Base-by-base conservation (phyloP, 2,113 vertebrate genomes). In the Rhynchopsitta pachyrhyncha region DNA sequence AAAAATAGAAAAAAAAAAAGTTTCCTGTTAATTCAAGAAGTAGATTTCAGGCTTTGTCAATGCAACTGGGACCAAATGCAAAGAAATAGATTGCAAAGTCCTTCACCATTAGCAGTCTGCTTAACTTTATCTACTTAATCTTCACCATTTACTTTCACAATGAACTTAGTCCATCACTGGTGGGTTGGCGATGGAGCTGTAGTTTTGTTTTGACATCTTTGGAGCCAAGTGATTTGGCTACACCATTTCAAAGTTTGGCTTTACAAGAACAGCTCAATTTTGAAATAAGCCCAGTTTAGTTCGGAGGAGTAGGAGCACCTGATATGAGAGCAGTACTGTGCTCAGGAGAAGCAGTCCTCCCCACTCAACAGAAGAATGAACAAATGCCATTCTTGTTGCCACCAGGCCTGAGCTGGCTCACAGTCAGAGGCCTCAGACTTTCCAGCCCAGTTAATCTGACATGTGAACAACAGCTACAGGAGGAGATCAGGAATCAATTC, bases 181-280 rank as follows among this genome's bases (percentile, higher is more conserved):
- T 16, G 19, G 0, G 1, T 3, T 3, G 1, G 8, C 8, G 6
- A 4, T 11, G 39, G 6, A 35, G 23, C 4, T 53, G 41, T 70
- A 74, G 33, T 69, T 75, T 47, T 82, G 25, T 29, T 90, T 46
- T 22, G 17, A 39, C 13, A 50, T 67, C 28, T 77, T 35, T 49
- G 19, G 24, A 74, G 31, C 1, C 2, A 63, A 83, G 31, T 46
- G 17, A 17, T 73, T 92, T 10, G 8, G 13, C 41, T 86, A 49
- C 8, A 59, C 68, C 14, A 64, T 35, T 76, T 75, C 57, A 55
- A 55, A 82, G 10, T 39, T 22, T 60, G 44, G 10, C 25, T 66
- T 87, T 39, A 66, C 4, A 73, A 68, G 25, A 68, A 66, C 1
- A 66, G 6, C 20, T 73, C 33, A 13, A 11, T 35, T 77, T 63